Conservation (phyloP, 2,113 vertebrate species). For the Callocephalon fimbriatum region DNA sequence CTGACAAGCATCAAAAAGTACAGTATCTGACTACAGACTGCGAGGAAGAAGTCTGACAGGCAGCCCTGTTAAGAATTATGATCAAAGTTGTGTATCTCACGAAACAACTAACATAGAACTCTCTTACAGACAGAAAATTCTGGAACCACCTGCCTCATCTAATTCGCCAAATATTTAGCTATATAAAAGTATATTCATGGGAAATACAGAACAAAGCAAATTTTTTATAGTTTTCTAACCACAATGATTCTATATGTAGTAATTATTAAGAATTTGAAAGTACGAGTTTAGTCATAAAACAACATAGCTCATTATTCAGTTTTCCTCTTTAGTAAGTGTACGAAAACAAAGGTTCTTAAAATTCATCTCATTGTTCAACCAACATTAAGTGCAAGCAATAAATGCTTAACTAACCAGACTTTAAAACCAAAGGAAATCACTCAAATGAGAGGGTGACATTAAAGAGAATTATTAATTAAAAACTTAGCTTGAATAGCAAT, state of each 20-base stretch:
- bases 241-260: not conserved
- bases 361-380: not conserved
- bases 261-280: not conserved
- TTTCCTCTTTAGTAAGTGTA: not conserved
- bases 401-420: not conserved
- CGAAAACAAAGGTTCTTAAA: not conserved
- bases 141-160: conserved; percentile 10
- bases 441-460: not conserved
- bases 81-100: not conserved
- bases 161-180: not conserved
- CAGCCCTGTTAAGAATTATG: not conserved
- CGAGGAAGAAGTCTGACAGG: not conserved
- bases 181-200: not conserved
- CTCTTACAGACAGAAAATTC: conserved; percentile 49
- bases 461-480: not conserved
- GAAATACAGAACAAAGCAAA: not conserved
- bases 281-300: not conserved
- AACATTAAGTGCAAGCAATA: not conserved
- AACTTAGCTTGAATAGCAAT: not conserved
- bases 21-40: not conserved
- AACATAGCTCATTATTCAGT: not conserved
- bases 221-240: not conserved
- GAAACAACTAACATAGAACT: not conserved
- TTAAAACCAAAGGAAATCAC: not conserved
- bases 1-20: not conserved